These are phyloP conservation scores for Trachemys scripta DNA, from an alignment of 2,113 vertebrate genomes.

Conservation along the genomic window DNA sequence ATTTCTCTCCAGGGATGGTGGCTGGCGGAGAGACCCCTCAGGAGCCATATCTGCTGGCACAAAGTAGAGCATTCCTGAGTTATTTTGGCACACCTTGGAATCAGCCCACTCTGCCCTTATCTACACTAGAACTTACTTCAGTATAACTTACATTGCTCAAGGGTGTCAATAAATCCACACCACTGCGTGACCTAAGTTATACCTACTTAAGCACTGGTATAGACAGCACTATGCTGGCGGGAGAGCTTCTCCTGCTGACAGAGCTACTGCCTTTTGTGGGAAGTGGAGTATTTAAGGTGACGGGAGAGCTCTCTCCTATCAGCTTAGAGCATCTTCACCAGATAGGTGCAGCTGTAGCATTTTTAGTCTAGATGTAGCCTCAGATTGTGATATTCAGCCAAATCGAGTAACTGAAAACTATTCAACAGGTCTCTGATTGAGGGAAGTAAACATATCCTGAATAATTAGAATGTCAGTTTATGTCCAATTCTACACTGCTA, in stretches of 20 bases:
- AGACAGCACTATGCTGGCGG: not conserved
- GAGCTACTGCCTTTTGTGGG: not conserved
- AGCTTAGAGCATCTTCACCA: no score
- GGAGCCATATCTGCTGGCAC: not conserved
- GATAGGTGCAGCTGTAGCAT: no score
- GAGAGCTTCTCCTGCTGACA: not conserved
- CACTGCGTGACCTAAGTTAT: not conserved
- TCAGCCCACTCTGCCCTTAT: not conserved
- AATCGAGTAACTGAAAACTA: not conserved
- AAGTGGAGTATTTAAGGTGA: not conserved
- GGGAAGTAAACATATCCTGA: not conserved
- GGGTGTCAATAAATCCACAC: not conserved
- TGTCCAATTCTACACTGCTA: not conserved
- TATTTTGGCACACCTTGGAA: not conserved
- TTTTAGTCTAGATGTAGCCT: not conserved
- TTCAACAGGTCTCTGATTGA: no score
- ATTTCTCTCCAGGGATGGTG: not conserved
- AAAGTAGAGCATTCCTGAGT: not conserved
- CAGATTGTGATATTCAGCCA: not conserved
- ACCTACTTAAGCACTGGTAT: not conserved
- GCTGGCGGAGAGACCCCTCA: not conserved
- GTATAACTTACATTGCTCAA: not conserved
- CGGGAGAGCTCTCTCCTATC: no score
- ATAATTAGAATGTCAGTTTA: not conserved
- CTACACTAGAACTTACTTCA: not conserved